phyloP scores from a whole-genome alignment of 2,888 invertebrate species.

The Drosophila peninsularis region DNA sequence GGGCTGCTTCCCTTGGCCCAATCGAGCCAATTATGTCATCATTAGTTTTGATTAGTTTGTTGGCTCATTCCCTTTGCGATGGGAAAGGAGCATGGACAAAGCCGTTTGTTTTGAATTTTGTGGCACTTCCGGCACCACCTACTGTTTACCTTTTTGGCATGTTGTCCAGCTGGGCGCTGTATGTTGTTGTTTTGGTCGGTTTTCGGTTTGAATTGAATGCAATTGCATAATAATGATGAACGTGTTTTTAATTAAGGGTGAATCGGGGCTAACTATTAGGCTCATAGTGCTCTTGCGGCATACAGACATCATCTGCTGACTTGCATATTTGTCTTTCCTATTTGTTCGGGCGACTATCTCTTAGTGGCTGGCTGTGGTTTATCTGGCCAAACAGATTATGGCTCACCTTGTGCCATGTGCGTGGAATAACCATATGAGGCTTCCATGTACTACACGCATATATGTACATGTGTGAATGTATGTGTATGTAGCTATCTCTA shows the following conservation, averaged over 20 bases:
- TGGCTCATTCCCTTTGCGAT: constrained; percentile 57
- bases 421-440: constrained; percentile 43
- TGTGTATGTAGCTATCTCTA: constrained; percentile 23
- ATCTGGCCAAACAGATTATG: constrained; percentile 68
- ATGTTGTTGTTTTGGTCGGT: constrained; percentile 67
- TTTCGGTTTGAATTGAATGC: constrained; percentile 49
- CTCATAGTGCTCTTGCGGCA: not conserved
- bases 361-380: constrained; percentile 33
- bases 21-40: constrained; percentile 82
- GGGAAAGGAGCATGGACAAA: constrained; percentile 62
- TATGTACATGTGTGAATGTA: not conserved
- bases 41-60: constrained; percentile 73
- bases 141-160: constrained; percentile 62
- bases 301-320: constrained; percentile 5
- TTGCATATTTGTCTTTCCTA: constrained; percentile 5
- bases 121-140: constrained; percentile 82
- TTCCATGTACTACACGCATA: not conserved
- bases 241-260: constrained; percentile 61
- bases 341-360: constrained; percentile 17
- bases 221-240: constrained; percentile 73
- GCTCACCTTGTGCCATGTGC: constrained; percentile 55
- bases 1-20: constrained; percentile 41
- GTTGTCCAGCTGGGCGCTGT: constrained; percentile 62
- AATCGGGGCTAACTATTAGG: constrained; percentile 2
- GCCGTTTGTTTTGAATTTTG: constrained; percentile 56